phyloP scores from a whole-genome alignment of 2,888 invertebrate genomes.

The Pecten maximus region DNA sequence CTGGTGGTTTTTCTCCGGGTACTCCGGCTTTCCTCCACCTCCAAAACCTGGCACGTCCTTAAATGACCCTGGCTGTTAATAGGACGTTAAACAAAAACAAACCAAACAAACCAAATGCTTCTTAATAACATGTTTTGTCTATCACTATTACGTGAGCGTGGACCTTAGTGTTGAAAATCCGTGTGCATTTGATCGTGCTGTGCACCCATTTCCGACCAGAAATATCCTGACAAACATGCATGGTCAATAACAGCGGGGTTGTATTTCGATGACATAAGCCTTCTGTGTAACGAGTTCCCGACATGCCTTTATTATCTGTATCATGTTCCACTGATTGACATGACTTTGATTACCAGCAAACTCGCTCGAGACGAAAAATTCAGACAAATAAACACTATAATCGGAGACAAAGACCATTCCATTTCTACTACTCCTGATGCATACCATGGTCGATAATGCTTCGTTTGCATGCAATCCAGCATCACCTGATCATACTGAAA shows the following conservation, averaged over 20 bases:
- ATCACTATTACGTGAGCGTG: neutral
- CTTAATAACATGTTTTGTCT: neutral
- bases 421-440: neutral
- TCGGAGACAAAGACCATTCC: slow-evolving; percentile 6
- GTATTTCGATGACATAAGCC: neutral
- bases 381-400: neutral
- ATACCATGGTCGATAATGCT: neutral
- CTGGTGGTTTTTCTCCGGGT: too few species aligned
- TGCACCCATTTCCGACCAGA: neutral
- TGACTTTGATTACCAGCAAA: neutral
- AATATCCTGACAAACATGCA: neutral
- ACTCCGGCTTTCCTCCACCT: too few species aligned
- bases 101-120: too few species aligned
- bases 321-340: neutral
- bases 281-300: neutral
- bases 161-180: neutral
- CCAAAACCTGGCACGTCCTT: too few species aligned
- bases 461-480: neutral
- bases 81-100: too few species aligned
- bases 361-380: neutral
- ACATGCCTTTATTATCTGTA: neutral
- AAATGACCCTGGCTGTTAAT: too few species aligned
- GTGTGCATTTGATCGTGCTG: neutral
- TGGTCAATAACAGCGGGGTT: neutral
- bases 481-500: neutral